Base-by-base conservation (phyloP, 1,140 invertebrate genomes). In the Danaus plexippus region DNA sequence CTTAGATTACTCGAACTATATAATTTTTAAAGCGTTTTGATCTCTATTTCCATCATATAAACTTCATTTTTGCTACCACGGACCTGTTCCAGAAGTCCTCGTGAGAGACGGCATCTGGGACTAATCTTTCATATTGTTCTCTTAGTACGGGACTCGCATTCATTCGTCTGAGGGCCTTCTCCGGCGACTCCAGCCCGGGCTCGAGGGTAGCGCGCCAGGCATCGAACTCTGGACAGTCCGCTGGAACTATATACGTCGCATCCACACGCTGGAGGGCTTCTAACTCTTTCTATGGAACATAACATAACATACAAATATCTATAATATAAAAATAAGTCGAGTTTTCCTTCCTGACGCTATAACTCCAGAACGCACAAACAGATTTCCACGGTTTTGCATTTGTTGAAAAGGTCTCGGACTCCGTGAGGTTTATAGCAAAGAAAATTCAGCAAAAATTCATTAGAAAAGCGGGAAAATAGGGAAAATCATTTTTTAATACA, bases 21-120 rank as follows among this genome's bases (percentile, higher is more conserved):
- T 3, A 12, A 45, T 32, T 2, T 32, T 32, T 32, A 32, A 0
- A 8, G 22, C 22, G 7, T 32, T 32, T 32, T 32, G 7, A 32
- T 32, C 22, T 32, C 7, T 32, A 32, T 32, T 32, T 7, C 22
- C 4, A 32, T 32, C 1, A 32, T 6, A 32, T 32, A 32, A 32
- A 32, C 7, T 6, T 6, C n/a, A 45, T 9, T 32, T 41, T 18
- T 18, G 18, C 10, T 48, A 45, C 49, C 11, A 60, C 67, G 53
- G 45, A 89, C 88, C 89, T 84, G 72, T 90, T 89, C 89, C 89
- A 91, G 67, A 91, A 91, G 43, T 88, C 68, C 0, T 87, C 80
- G 57, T 89, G 82, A 2, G 88, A 74, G 1, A 90, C 86, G 9
- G 87, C 84, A 56, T 89, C 85, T 1, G 90, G 89, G 50, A 90